Percentiles rank a stretch among this genome's conserved stretches.
phyloP scores from a whole-genome alignment of 2,797 vertebrate genomes.

The Orientallactaga sibirica region DNA sequence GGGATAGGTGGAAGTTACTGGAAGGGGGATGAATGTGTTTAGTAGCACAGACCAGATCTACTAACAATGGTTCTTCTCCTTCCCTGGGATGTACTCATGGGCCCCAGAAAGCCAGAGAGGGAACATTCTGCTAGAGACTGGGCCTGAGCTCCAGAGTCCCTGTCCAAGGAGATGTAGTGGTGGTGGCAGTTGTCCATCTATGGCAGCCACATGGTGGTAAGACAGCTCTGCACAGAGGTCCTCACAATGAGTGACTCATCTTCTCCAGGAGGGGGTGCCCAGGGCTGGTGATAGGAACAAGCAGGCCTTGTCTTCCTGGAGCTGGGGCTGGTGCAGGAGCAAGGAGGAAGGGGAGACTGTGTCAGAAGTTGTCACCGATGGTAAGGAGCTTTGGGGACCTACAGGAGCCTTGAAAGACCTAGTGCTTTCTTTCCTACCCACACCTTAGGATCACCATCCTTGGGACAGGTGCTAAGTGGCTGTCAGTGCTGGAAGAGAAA shows the following conservation, averaged over 20 bases:
- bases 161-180: neutral
- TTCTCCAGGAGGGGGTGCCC: neutral
- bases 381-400: neutral
- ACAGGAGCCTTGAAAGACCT: no score
- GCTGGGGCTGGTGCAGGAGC: neutral
- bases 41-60: neutral
- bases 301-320: neutral
- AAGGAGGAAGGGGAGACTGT: neutral
- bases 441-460: constrained; percentile 94
- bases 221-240: neutral
- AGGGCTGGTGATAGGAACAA: neutral
- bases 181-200: neutral
- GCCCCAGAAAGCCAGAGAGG: neutral
- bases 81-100: neutral
- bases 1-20: neutral
- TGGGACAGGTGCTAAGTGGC: constrained; percentile 97
- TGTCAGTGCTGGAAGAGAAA: constrained; percentile 95
- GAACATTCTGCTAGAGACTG: neutral
- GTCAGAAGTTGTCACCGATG: neutral
- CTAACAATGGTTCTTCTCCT: neutral
- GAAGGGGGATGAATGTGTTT: neutral
- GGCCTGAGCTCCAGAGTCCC: neutral
- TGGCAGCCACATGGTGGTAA: neutral
- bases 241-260: neutral
- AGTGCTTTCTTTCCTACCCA: neutral